Percentiles rank a stretch among this genome's conserved stretches.
Evolutionary conservation across 2,888 invertebrate genomes (phyloP).

Genomic region (Scrobipalpa atriplicella): DNA sequence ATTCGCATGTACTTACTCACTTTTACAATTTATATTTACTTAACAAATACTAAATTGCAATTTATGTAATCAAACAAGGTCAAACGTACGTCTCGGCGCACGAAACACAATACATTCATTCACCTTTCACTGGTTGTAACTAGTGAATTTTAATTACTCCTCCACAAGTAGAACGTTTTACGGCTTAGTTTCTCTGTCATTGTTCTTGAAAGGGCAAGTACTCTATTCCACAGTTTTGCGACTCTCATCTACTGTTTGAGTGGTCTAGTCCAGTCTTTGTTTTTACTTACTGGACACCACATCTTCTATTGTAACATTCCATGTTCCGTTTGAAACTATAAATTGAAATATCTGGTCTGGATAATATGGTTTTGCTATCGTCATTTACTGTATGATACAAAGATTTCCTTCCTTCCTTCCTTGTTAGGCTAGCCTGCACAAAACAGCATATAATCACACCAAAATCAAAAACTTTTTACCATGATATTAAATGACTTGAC

Average conservation of each 20-base stretch:
- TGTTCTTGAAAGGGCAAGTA: not conserved
- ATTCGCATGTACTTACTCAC: not conserved
- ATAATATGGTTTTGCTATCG: too few relatives aligned
- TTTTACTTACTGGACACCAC: too few relatives aligned
- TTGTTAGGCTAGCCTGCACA: too few relatives aligned
- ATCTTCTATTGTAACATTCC: too few relatives aligned
- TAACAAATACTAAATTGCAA: slow-evolving; percentile 6
- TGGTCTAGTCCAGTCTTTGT: too few relatives aligned
- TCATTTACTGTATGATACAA: too few relatives aligned
- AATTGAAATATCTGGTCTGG: too few relatives aligned
- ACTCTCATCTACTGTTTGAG: too few relatives aligned
- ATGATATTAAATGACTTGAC: not conserved
- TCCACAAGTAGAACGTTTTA: not conserved
- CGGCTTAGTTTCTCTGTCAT: not conserved
- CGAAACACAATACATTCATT: slow-evolving; percentile 7
- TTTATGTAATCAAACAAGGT: slow-evolving; percentile 9
- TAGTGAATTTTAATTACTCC: slow-evolving; percentile 5
- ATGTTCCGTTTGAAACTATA: too few relatives aligned
- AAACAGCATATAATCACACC: too few relatives aligned
- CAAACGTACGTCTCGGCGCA: not conserved
- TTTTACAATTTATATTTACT: not conserved
- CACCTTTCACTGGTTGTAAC: slow-evolving; percentile 16
- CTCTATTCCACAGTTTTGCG: not conserved
- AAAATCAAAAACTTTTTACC: too few relatives aligned
- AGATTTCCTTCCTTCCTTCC: too few relatives aligned